phyloP scores from a whole-genome alignment of 2,888 invertebrate species.

The Andricus curvator region DNA sequence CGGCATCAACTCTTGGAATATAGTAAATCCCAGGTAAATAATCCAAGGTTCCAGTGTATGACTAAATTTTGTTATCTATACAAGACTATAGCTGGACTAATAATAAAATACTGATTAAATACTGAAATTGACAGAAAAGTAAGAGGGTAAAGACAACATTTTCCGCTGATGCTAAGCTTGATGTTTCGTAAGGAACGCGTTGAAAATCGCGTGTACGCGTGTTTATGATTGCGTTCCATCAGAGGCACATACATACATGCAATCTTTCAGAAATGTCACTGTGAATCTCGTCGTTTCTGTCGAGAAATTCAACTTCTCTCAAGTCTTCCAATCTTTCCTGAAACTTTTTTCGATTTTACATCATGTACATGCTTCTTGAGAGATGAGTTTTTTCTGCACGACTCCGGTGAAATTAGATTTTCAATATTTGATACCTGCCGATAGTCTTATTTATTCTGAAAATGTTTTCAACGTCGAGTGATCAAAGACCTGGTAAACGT shows the following conservation, averaged over 20 bases:
- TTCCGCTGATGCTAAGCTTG: background rate
- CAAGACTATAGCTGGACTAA: too few relatives aligned
- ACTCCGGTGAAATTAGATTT: background rate
- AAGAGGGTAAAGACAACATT: background rate
- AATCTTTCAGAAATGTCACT: constrained; percentile 4
- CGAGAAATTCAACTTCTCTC: background rate
- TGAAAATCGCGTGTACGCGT: constrained; percentile 1
- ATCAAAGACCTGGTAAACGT: background rate
- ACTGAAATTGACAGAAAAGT: background rate
- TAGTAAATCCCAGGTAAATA: too few relatives aligned
- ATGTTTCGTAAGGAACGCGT: background rate
- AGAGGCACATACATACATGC: background rate
- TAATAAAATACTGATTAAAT: too few relatives aligned
- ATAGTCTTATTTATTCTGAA: background rate
- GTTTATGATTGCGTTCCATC: background rate
- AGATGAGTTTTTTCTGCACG: background rate
- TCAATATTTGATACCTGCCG: background rate
- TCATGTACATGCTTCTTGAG: constrained; percentile 7
- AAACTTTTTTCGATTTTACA: background rate
- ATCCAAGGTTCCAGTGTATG: too few relatives aligned
- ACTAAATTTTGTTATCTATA: too few relatives aligned
- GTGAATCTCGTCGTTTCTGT: background rate
- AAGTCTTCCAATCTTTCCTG: background rate
- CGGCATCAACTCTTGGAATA: too few relatives aligned
- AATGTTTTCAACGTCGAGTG: background rate